Percentiles rank a stretch among this genome's conserved stretches.
Evolutionary conservation across 2,888 invertebrate species (phyloP).

Genomic region (Athetis lepigone): DNA sequence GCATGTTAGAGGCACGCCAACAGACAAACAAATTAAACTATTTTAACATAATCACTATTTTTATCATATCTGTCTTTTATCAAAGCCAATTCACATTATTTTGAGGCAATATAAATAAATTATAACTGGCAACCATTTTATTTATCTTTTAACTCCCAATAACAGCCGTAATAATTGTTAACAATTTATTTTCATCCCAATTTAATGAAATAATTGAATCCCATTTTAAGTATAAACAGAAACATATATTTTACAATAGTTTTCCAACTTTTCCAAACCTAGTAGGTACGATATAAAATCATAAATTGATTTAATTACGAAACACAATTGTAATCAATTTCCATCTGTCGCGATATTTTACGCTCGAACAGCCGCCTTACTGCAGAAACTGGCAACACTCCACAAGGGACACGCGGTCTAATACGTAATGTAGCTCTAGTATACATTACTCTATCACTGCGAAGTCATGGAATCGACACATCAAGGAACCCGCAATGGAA

Average conservation of each 20-base stretch:
- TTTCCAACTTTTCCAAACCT: constrained; percentile 7
- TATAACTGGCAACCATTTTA: not conserved
- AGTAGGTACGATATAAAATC: not conserved
- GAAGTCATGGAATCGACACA: constrained; percentile 29
- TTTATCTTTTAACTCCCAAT: not conserved
- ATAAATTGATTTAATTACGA: constrained; percentile 1
- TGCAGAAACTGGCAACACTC: constrained; percentile 35
- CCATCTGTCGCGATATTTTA: constrained; percentile 13
- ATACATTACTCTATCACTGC: constrained; percentile 42
- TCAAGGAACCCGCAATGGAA: constrained; percentile 51
- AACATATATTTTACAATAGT: too few species aligned
- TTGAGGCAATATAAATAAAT: not conserved
- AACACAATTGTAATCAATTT: constrained; percentile 10
- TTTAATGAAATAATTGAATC: not conserved
- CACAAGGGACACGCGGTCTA: constrained; percentile 19
- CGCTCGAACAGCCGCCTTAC: not conserved
- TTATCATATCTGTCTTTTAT: not conserved
- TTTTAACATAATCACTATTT: constrained; percentile 11
- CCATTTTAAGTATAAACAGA: not conserved
- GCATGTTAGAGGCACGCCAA: not conserved
- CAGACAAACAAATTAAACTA: constrained; percentile 22
- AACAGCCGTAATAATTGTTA: not conserved
- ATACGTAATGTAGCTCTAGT: constrained; percentile 13
- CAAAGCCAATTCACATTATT: constrained; percentile 19
- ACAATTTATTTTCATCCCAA: not conserved